Conservation (phyloP, 2,888 invertebrate species). For the Tolmerus cingulatus region DNA sequence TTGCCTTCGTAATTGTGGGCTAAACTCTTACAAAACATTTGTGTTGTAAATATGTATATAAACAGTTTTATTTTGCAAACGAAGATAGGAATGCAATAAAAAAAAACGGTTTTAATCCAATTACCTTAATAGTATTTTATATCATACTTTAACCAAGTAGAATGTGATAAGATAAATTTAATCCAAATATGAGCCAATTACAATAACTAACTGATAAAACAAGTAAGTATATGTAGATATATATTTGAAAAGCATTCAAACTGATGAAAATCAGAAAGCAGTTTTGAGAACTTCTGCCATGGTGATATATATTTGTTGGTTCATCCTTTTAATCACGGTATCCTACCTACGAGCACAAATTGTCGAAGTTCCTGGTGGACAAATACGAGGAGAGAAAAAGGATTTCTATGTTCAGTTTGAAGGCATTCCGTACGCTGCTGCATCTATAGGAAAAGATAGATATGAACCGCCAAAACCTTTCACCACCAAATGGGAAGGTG, state of each 20-base stretch:
- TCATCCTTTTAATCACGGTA: background rate
- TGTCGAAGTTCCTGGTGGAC: slow-evolving; percentile 54
- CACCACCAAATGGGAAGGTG: slow-evolving; percentile 52
- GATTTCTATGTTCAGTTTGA: slow-evolving; percentile 68
- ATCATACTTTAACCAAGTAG: background rate
- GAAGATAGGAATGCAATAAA: background rate
- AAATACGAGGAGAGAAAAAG: slow-evolving; percentile 54
- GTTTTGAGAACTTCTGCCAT: background rate
- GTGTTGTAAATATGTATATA: background rate
- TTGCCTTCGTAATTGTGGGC: no score
- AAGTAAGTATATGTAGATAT: background rate
- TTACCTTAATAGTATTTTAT: no score
- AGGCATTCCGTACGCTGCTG: slow-evolving; percentile 73
- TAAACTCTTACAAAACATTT: background rate
- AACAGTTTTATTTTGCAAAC: background rate
- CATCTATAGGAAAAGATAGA: slow-evolving; percentile 70
- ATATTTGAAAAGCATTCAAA: background rate
- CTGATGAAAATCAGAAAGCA: background rate
- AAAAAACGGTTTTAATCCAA: background rate
- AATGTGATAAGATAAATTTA: background rate
- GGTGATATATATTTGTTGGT: background rate
- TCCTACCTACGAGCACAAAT: slow-evolving; percentile 31
- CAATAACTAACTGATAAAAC: background rate
- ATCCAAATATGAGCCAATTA: background rate
- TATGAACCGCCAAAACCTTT: slow-evolving; percentile 64